These are phyloP conservation scores for Caenorhabditis brenneri DNA, from an alignment of 1,140 invertebrate species.

Conservation along the genomic window DNA sequence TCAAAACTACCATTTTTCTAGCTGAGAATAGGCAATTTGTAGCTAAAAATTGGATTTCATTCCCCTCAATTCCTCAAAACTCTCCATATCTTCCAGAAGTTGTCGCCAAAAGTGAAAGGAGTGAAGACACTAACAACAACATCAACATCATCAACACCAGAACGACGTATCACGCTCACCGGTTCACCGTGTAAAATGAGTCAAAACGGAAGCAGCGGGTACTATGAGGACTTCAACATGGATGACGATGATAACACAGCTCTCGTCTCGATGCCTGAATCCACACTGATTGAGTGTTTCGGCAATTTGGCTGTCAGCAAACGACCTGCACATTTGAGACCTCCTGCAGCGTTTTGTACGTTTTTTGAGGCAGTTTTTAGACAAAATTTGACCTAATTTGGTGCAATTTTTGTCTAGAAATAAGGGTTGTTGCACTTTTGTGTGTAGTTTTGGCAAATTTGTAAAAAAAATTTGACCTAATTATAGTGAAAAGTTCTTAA, in stretches of 20 bases:
- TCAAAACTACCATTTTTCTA: too few relatives aligned
- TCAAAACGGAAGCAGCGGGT: slow-evolving; percentile 32
- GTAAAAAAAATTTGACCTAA: too few relatives aligned
- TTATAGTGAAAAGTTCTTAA: neutral
- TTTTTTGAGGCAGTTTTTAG: neutral
- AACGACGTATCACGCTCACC: neutral
- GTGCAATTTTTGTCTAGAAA: too few relatives aligned
- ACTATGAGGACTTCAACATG: neutral
- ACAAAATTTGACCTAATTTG: too few relatives aligned
- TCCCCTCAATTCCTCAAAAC: neutral
- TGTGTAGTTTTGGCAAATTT: too few relatives aligned
- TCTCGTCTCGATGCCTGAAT: slow-evolving; percentile 19
- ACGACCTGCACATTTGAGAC: neutral
- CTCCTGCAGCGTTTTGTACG: slow-evolving; percentile 43
- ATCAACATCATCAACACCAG: neutral
- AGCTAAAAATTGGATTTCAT: neutral
- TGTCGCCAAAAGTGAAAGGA: slow-evolving; percentile 27
- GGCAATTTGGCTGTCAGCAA: slow-evolving; percentile 16
- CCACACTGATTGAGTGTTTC: slow-evolving; percentile 13
- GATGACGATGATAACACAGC: neutral
- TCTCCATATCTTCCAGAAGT: neutral
- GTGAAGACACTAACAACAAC: neutral
- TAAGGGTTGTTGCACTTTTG: too few relatives aligned
- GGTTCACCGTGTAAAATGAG: slow-evolving; percentile 10
- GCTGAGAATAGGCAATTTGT: neutral